A percentile compares a stretch with the other conserved stretches of the same genome.
Evolutionary conservation across 2,113 vertebrate species (phyloP).

Genomic region (Cathartes aura): DNA sequence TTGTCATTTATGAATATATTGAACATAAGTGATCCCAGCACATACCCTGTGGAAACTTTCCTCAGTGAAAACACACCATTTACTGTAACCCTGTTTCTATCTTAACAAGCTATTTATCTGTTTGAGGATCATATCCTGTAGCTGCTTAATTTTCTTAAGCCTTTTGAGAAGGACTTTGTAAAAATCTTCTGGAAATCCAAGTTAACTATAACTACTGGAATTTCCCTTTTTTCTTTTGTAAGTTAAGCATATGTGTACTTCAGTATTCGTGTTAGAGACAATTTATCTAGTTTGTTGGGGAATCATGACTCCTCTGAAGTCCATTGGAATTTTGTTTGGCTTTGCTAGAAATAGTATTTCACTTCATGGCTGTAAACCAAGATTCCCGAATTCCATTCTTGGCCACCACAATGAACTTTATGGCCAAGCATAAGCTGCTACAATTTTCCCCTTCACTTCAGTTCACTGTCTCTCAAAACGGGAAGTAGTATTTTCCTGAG

Average conservation of each 20-base stretch:
- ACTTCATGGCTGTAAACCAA: neutral
- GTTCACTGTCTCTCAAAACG: neutral
- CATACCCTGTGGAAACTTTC: neutral
- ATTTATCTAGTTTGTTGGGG: slow-evolving; percentile 37
- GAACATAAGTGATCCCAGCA: neutral
- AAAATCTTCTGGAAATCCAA: slow-evolving; percentile 2
- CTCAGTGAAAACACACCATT: neutral
- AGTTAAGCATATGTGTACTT: neutral
- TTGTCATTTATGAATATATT: neutral
- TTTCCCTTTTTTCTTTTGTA: neutral
- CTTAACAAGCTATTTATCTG: neutral
- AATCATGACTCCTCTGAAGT: slow-evolving; percentile 19
- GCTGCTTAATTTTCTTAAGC: neutral
- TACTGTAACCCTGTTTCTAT: neutral
- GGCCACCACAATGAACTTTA: neutral
- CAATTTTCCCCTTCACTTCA: neutral
- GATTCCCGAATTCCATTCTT: neutral
- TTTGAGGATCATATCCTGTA: neutral
- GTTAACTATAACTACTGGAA: neutral
- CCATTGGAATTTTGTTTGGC: slow-evolving; percentile 49
- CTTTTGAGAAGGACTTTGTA: neutral
- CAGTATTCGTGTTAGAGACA: neutral
- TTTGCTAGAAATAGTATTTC: slow-evolving; percentile 32
- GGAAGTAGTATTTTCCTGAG: neutral
- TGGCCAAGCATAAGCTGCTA: neutral